These are phyloP conservation scores for Lytechinus variegatus DNA, from an alignment of 35 echinoderm and acorn worm species.

Conservation along the genomic window DNA sequence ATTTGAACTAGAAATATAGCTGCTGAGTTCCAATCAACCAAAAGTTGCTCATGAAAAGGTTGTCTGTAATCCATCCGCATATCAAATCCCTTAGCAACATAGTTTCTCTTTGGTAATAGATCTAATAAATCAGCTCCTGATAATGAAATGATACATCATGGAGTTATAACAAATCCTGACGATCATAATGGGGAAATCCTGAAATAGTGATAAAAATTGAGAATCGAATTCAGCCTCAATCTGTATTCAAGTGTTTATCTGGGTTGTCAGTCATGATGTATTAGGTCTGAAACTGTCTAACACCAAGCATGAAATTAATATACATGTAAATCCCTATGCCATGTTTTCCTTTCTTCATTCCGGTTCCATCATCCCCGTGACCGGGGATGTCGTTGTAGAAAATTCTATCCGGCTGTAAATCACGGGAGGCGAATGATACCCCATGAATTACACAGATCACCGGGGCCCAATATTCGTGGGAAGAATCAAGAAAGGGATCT, in stretches of 20 bases:
- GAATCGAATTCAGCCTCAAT: not conserved
- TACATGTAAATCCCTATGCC: not conserved
- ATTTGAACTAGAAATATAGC: not conserved
- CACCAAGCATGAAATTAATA: conserved; percentile 2
- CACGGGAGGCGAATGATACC: not conserved
- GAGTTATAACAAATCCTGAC: not conserved
- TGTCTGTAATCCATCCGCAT: not conserved
- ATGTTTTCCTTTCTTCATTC: not conserved
- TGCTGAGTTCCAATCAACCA: not conserved
- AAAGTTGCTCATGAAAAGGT: not conserved
- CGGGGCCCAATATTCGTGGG: not conserved
- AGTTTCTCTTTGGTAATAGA: not conserved
- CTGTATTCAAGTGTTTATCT: not conserved
- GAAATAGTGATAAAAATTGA: not conserved
- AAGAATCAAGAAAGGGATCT: not conserved
- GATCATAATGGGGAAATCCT: not conserved
- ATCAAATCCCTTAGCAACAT: not conserved
- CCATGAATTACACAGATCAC: not conserved
- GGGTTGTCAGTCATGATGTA: not conserved
- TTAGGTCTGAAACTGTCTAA: not conserved
- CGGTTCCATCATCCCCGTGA: not conserved
- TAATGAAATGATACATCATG: conserved; percentile 14
- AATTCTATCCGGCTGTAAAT: not conserved
- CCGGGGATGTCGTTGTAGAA: not conserved
- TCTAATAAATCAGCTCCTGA: not conserved